A percentile compares a stretch with the other conserved stretches of the same genome.
Conservation (phyloP, 2,888 invertebrate genomes). For the Dicycla oo region DNA sequence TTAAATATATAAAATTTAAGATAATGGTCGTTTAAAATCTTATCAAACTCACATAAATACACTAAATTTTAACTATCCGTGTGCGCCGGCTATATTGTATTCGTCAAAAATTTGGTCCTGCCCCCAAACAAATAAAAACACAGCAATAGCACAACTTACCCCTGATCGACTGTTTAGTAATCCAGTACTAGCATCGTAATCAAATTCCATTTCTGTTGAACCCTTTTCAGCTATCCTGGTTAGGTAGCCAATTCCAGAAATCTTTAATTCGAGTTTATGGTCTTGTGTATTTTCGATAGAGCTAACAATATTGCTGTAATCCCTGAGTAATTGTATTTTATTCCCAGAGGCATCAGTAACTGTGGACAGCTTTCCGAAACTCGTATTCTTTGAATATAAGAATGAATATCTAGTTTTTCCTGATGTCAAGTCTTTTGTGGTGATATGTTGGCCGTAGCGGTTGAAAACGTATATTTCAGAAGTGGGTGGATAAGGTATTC, state of each 20-base stretch:
- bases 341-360: slow-evolving; percentile 98
- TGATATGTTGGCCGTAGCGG: slow-evolving; percentile 98
- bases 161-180: slow-evolving; percentile 96
- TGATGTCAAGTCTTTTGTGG: slow-evolving; percentile 98
- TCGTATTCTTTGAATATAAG: slow-evolving; percentile 98
- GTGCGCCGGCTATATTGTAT: too few relatives aligned
- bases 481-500: slow-evolving; percentile 97
- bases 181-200: slow-evolving; percentile 97
- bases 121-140: too few relatives aligned
- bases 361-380: slow-evolving; percentile 97
- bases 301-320: slow-evolving; percentile 97
- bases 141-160: slow-evolving; percentile 85
- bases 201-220: slow-evolving; percentile 96
- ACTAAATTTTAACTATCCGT: too few relatives aligned
- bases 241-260: slow-evolving; percentile 97
- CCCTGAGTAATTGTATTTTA: slow-evolving; percentile 97
- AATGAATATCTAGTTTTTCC: slow-evolving; percentile 98
- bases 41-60: too few relatives aligned
- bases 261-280: slow-evolving; percentile 97
- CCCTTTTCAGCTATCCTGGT: slow-evolving; percentile 97
- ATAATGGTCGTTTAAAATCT: too few relatives aligned
- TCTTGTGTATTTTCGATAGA: slow-evolving; percentile 98
- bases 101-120: too few relatives aligned
- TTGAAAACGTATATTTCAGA: slow-evolving; percentile 98
- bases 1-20: too few relatives aligned